Conservation (phyloP, 2,797 vertebrate species). For the Xenentodon cancila region DNA sequence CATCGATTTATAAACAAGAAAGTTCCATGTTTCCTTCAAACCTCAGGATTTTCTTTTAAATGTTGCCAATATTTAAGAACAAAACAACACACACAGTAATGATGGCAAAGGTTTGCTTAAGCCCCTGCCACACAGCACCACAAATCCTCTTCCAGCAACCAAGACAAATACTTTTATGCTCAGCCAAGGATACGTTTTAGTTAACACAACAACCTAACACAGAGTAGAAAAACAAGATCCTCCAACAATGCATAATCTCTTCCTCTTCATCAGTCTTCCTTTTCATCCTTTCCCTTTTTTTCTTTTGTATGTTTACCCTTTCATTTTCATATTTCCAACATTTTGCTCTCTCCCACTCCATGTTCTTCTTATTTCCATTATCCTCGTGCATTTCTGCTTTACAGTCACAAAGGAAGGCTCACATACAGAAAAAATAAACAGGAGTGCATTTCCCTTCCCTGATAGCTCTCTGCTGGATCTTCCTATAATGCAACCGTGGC, state of each 20-base stretch:
- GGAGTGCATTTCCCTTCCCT: conserved; percentile 24
- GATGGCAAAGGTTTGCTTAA: conserved; percentile 12
- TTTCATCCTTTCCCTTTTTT: conserved; percentile 27
- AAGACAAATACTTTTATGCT: conserved; percentile 50
- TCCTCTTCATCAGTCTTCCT: conserved; percentile 12
- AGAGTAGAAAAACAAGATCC: conserved; percentile 34
- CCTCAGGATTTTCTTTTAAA: too few species aligned
- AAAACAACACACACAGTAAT: background rate
- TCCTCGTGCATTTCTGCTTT: conserved; percentile 17
- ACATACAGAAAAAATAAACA: conserved; percentile 23
- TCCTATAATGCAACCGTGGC: conserved; percentile 31
- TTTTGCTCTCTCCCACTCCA: background rate
- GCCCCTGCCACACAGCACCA: conserved; percentile 16
- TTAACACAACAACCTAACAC: conserved; percentile 36
- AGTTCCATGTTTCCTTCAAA: too few species aligned
- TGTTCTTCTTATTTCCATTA: conserved; percentile 24
- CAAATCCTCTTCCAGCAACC: conserved; percentile 40
- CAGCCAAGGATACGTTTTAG: conserved; percentile 37
- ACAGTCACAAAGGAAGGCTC: conserved; percentile 26
- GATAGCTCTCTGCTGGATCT: conserved; percentile 28
- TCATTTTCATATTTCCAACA: conserved; percentile 18
- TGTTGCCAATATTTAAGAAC: background rate
- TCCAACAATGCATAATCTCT: conserved; percentile 50
- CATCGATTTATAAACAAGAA: too few species aligned
- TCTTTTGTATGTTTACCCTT: conserved; percentile 1